Conservation (phyloP, 2,888 invertebrate species). For the Eugnorisma glareosa region DNA sequence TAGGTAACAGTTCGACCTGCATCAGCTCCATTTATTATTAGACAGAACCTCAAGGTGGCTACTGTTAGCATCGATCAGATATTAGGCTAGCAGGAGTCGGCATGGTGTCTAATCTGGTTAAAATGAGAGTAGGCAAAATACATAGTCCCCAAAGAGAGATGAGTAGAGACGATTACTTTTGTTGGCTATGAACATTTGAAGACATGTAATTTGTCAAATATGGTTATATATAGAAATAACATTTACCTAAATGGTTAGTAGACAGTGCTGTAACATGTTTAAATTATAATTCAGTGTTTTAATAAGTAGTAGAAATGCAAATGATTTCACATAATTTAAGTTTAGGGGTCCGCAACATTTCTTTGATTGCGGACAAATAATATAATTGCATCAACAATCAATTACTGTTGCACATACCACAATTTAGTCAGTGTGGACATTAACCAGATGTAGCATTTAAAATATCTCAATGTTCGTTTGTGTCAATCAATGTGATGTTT, state of each 20-base stretch:
- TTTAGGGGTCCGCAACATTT: conserved; percentile 49
- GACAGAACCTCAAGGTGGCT: conserved; percentile 64
- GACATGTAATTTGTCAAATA: conserved; percentile 46
- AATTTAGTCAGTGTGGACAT: conserved; percentile 52
- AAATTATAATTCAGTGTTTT: conserved; percentile 62
- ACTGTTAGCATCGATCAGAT: conserved; percentile 59
- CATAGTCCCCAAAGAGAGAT: conserved; percentile 55
- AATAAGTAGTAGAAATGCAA: conserved; percentile 58
- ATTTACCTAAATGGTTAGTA: conserved; percentile 51
- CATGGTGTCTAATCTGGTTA: conserved; percentile 73
- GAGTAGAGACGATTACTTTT: conserved; percentile 53
- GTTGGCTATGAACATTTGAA: conserved; percentile 57
- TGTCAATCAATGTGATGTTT: conserved; percentile 69
- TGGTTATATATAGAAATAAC: conserved; percentile 50
- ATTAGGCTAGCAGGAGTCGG: conserved; percentile 59
- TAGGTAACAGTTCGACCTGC: conserved; percentile 63
- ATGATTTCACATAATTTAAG: conserved; percentile 64
- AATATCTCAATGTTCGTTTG: conserved; percentile 68
- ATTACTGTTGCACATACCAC: conserved; percentile 58
- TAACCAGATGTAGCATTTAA: conserved; percentile 55
- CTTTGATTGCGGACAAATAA: conserved; percentile 47
- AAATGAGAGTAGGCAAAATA: conserved; percentile 74
- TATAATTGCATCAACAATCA: conserved; percentile 52
- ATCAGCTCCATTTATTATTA: conserved; percentile 66
- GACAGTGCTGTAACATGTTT: conserved; percentile 59